A percentile compares a stretch with the other conserved stretches of the same genome.
These are phyloP conservation scores for Drosophila villosipedis DNA, from an alignment of 2,888 invertebrate genomes.

Conservation along the genomic window DNA sequence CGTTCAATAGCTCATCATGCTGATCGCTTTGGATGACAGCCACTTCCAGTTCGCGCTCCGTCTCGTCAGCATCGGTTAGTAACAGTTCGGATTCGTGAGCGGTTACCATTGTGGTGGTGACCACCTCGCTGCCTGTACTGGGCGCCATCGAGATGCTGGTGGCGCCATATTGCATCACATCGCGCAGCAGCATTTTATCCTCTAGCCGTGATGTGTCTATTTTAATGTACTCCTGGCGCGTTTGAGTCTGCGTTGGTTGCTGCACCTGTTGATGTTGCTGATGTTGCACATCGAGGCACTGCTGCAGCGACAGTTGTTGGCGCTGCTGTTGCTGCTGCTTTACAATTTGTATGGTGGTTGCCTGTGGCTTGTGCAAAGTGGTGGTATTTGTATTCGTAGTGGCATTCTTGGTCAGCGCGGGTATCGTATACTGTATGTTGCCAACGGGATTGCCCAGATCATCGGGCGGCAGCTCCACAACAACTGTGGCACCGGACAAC, in stretches of 20 bases:
- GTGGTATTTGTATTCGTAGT: conserved; percentile 65
- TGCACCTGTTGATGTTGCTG: conserved; percentile 47
- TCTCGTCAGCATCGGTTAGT: conserved; percentile 66
- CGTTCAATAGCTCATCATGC: conserved; percentile 48
- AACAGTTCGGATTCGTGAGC: conserved; percentile 59
- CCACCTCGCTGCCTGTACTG: conserved; percentile 39
- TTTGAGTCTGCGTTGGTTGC: conserved; percentile 35
- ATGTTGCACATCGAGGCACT: conserved; percentile 45
- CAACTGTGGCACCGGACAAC: conserved; percentile 82
- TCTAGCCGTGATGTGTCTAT: conserved; percentile 80
- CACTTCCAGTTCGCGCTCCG: conserved; percentile 65
- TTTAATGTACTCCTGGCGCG: conserved; percentile 77
- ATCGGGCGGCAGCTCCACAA: conserved; percentile 83
- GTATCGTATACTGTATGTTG: conserved; percentile 83
- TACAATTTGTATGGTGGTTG: conserved; percentile 82
- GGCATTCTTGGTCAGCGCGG: conserved; percentile 67
- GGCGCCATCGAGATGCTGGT: conserved; percentile 64
- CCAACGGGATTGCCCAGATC: conserved; percentile 81
- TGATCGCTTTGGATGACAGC: conserved; percentile 60
- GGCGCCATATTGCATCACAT: conserved; percentile 81
- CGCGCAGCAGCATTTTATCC: conserved; percentile 80
- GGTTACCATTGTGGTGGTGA: conserved; percentile 51
- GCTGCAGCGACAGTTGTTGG: conserved; percentile 50
- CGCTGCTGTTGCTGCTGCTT: conserved; percentile 72
- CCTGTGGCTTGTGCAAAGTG: conserved; percentile 67